These are phyloP conservation scores for Chunga burmeisteri DNA, from an alignment of 2,113 vertebrate species.

Conservation along the genomic window DNA sequence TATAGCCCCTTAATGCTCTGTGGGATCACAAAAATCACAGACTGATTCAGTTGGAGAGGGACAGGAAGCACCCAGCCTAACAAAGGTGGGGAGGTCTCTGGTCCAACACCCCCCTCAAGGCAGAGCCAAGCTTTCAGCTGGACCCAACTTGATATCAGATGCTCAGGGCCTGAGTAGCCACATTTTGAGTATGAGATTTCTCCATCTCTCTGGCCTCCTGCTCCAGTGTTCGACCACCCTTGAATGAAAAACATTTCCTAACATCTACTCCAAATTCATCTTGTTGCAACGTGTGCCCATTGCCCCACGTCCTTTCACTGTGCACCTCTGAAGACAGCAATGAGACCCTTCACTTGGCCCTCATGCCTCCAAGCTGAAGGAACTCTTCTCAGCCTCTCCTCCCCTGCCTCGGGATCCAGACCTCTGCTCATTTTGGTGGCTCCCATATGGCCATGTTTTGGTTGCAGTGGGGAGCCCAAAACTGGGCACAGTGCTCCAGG, in stretches of 20 bases:
- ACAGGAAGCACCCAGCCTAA: neutral
- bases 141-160: neutral
- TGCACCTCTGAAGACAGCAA: neutral
- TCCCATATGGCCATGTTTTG: neutral
- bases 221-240: neutral
- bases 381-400: neutral
- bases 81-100: neutral
- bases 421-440: neutral
- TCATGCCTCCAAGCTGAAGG: neutral
- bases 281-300: neutral
- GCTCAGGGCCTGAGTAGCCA: neutral
- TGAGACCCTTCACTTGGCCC: neutral
- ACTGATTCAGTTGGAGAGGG: neutral
- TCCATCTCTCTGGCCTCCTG: neutral
- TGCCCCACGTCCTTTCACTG: neutral
- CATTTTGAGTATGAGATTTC: neutral
- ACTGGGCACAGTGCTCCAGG: fast-evolving
- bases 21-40: neutral
- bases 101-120: neutral
- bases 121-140: neutral
- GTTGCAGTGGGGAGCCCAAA: neutral
- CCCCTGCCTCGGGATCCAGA: neutral
- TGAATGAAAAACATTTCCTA: neutral
- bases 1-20: neutral
- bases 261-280: neutral